phyloP scores from a whole-genome alignment of 92 coral and sea anemone species.

The Anthopleura xanthogrammica region DNA sequence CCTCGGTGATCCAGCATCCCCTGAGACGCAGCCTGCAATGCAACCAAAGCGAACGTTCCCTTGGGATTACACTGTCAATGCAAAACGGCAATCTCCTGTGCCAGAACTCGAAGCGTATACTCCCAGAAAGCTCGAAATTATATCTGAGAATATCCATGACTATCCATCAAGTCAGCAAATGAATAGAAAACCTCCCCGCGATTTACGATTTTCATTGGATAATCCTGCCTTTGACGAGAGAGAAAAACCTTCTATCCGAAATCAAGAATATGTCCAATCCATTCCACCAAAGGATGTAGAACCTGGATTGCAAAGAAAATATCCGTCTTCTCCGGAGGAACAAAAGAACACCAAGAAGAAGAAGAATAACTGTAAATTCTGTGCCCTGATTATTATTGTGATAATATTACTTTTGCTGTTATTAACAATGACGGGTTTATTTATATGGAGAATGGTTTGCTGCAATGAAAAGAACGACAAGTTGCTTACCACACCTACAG shows the following conservation, averaged over 20 bases:
- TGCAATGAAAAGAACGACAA: constrained; percentile 17
- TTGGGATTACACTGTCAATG: neutral
- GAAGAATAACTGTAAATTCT: neutral
- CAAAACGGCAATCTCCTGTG: neutral
- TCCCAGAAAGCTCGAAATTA: neutral
- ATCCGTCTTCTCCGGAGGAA: neutral
- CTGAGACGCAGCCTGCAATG: neutral
- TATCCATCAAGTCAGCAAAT: neutral
- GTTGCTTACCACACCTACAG: neutral
- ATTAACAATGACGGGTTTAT: constrained; percentile 25
- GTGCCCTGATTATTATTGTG: constrained; percentile 13
- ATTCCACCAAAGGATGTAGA: neutral
- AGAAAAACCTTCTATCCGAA: neutral
- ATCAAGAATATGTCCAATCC: neutral
- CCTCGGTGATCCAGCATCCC: neutral
- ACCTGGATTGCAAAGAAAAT: neutral
- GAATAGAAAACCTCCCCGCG: neutral
- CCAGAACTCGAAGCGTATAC: neutral
- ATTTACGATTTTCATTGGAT: neutral
- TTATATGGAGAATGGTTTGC: constrained; percentile 28
- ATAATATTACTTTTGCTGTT: constrained; percentile 12
- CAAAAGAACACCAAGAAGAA: neutral
- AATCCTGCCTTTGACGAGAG: neutral
- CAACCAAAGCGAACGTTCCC: neutral
- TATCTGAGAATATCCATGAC: neutral